Percentiles rank a stretch among this genome's conserved stretches.
phyloP scores from a whole-genome alignment of 2,888 invertebrate species.

The Syrphus vitripennis region DNA sequence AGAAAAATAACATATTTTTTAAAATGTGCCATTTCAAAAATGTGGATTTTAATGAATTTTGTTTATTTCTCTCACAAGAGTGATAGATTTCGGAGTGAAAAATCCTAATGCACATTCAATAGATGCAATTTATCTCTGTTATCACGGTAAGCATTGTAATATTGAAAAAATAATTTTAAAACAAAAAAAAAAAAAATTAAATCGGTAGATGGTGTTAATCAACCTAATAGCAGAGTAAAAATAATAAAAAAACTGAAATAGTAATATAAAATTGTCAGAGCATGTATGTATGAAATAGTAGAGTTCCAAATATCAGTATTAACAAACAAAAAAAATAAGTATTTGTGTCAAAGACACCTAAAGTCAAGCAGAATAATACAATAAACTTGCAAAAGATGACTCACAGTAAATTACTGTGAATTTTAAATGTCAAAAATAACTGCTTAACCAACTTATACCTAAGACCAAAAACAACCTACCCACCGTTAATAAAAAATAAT shows the following conservation, averaged over 20 bases:
- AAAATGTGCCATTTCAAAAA: conserved; percentile 41
- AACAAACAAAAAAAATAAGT: background rate
- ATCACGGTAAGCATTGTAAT: background rate
- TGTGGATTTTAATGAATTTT: conserved; percentile 47
- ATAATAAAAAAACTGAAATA: background rate
- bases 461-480: background rate
- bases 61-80: background rate
- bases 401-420: background rate
- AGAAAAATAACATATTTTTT: conserved; percentile 11
- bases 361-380: conserved; percentile 10
- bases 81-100: background rate
- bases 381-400: background rate
- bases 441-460: background rate
- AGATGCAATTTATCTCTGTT: background rate
- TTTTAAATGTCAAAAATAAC: background rate
- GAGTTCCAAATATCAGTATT: conserved; percentile 43
- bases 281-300: conserved; percentile 44
- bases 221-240: conserved; percentile 18
- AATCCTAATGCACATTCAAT: background rate
- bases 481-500: background rate
- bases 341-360: conserved; percentile 8
- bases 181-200: background rate
- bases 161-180: background rate
- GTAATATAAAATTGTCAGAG: background rate
- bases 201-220: conserved; percentile 20